phyloP scores from a whole-genome alignment of 2,113 vertebrate species.

The Pardalotus punctatus region DNA sequence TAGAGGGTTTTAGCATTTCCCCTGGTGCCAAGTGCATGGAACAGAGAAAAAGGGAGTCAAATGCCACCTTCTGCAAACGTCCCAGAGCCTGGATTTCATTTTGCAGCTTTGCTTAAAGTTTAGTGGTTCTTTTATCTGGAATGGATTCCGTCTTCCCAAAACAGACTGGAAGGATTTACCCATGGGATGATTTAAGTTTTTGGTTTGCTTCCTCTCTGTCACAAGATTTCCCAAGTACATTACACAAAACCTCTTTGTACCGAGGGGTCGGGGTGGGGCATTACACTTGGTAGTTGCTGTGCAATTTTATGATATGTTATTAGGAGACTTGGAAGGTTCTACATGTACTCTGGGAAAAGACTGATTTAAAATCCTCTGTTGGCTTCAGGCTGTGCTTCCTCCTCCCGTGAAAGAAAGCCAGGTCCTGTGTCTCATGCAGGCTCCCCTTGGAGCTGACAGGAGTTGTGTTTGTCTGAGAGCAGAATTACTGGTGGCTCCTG shows the following conservation, averaged over 20 bases:
- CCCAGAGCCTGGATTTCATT: neutral
- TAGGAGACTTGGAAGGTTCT: slow-evolving; percentile 16
- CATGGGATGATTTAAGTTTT: slow-evolving; percentile 17
- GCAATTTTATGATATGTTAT: slow-evolving; percentile 7
- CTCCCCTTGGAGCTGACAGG: neutral
- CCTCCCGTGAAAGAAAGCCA: neutral
- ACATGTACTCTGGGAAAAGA: neutral
- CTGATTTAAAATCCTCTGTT: slow-evolving; percentile 12
- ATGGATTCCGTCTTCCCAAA: neutral
- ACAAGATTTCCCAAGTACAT: slow-evolving; percentile 42
- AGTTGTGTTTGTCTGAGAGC: slow-evolving; percentile 2
- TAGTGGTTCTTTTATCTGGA: neutral
- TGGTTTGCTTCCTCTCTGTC: slow-evolving; percentile 46
- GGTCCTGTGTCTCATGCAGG: neutral
- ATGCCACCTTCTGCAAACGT: neutral
- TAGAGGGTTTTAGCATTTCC: neutral
- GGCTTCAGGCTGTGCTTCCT: neutral
- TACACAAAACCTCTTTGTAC: slow-evolving; percentile 53
- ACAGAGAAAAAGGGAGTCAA: neutral
- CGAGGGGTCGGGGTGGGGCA: slow-evolving; percentile 14
- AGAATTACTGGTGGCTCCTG: slow-evolving; percentile 30
- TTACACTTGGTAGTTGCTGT: slow-evolving; percentile 3
- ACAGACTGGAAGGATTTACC: slow-evolving; percentile 27
- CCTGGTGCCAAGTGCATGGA: neutral
- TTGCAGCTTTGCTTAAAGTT: neutral